A percentile compares a stretch with the other conserved stretches of the same genome.
phyloP scores from a whole-genome alignment of 1,140 invertebrate species.

The Caenorhabditis remanei region DNA sequence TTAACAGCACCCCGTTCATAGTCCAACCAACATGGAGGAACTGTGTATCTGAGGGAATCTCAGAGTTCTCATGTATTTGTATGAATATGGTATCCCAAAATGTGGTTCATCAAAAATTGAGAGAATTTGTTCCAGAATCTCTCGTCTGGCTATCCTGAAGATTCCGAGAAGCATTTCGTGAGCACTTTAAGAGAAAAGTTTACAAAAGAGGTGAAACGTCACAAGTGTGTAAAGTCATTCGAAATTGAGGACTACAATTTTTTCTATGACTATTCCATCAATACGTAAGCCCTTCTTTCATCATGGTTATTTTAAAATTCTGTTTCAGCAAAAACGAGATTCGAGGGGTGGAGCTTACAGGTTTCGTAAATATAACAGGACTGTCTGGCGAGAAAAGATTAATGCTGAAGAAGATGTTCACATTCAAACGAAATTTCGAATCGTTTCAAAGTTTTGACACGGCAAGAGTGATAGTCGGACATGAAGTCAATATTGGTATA shows the following conservation, averaged over 20 bases:
- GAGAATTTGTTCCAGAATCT: neutral
- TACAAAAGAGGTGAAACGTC: neutral
- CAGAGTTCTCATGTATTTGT: neutral
- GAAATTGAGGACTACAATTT: neutral
- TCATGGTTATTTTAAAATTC: neutral
- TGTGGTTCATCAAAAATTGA: neutral
- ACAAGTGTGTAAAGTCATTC: neutral
- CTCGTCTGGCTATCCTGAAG: neutral
- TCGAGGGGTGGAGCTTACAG: neutral
- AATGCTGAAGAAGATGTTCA: constrained; percentile 31
- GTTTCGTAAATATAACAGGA: neutral
- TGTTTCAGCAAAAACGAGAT: neutral
- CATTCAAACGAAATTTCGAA: neutral
- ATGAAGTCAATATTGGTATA: constrained; percentile 40
- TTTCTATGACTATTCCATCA: constrained; percentile 10
- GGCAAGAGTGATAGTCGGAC: neutral
- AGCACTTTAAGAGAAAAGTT: neutral
- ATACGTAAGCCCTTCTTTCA: neutral
- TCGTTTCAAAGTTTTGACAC: constrained; percentile 28
- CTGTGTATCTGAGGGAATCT: constrained; percentile 20
- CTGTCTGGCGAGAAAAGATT: neutral
- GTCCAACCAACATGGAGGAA: constrained; percentile 18
- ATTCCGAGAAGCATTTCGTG: neutral
- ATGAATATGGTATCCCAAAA: constrained; percentile 4
- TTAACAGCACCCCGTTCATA: neutral